Evolutionary conservation across 2,888 invertebrate species (phyloP), one percentile per base, ranked within the genome.

Genomic region (Unio pictorum): DNA sequence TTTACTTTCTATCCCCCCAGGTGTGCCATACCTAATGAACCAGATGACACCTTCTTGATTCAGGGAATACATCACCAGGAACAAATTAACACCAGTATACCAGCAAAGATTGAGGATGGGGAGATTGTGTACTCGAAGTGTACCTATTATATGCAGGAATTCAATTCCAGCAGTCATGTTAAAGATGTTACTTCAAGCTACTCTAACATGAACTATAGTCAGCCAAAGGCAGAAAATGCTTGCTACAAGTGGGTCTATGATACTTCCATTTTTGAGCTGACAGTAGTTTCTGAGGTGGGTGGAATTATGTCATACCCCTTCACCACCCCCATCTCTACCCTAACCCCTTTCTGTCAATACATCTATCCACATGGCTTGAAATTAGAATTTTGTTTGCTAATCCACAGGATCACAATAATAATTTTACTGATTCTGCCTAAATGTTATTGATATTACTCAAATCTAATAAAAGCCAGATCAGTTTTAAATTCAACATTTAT

Each of bases 191-290:
- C 4, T 6, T 26, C 62, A 18, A 15, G 17, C 4, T 28, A 20
- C 17, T 58, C 20, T n/a, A 58, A 23, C 8, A 15, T 58, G 20
- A 62, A 34, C 7, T n/a, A 34, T n/a, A 18, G 45, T 18, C 28
- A 28, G 61, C 54, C 62, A 20, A 34, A 4, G 30, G 45, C 20
- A 34, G 45, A 18, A 23, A 26, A 23, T 58, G 17, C 58, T 26
- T 62, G 62, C 62, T 34, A 34, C 20, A 23, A 62, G 23, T 62
- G 62, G 62, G 62, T 62, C 20, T 62, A 62, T 18, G 62, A 62
- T 34, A 62, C 18, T n/a, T 62, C 62, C 28, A 34, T 62, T 15
- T 62, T 62, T 54, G 62, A 62, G 54, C 28, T n/a, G n/a, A 62
- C 62, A 34, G 62, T 54, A 45, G 62, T 62, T 11, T 28, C 62